phyloP scores from a whole-genome alignment of 2,113 vertebrate genomes.

The Microtus ochrogaster region DNA sequence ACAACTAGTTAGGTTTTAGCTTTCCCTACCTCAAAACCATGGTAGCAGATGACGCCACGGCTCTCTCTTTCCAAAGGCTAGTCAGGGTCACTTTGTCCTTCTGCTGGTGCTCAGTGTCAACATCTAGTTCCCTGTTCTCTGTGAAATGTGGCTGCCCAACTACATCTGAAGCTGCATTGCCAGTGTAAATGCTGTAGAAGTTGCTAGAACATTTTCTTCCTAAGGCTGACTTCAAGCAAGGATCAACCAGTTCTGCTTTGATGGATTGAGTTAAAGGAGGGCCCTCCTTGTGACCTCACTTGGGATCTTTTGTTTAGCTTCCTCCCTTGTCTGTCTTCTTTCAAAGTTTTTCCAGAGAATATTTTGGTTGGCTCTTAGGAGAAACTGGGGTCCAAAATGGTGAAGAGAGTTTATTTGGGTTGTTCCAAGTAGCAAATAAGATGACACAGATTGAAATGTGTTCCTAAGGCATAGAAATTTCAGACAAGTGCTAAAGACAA shows the following conservation, averaged over 20 bases:
- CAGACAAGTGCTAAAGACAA: background rate
- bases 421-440: background rate
- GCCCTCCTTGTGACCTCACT: background rate
- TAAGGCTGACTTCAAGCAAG: background rate
- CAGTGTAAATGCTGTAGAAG: background rate
- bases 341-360: background rate
- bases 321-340: background rate
- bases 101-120: background rate
- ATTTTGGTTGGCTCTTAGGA: background rate
- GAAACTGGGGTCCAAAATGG: background rate
- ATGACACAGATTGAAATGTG: background rate
- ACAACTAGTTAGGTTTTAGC: background rate
- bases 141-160: background rate
- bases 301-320: background rate
- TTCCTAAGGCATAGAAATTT: background rate
- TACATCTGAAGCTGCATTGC: background rate
- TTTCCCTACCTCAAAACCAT: background rate
- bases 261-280: background rate
- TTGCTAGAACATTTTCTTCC: conserved; percentile 22
- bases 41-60: background rate
- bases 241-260: background rate
- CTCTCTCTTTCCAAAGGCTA: background rate
- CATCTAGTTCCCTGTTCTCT: background rate
- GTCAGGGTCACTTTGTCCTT: background rate
- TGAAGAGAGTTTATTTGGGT: background rate